Base-by-base conservation (phyloP, 2,113 vertebrate genomes). In the Rhadina sibilatrix region DNA sequence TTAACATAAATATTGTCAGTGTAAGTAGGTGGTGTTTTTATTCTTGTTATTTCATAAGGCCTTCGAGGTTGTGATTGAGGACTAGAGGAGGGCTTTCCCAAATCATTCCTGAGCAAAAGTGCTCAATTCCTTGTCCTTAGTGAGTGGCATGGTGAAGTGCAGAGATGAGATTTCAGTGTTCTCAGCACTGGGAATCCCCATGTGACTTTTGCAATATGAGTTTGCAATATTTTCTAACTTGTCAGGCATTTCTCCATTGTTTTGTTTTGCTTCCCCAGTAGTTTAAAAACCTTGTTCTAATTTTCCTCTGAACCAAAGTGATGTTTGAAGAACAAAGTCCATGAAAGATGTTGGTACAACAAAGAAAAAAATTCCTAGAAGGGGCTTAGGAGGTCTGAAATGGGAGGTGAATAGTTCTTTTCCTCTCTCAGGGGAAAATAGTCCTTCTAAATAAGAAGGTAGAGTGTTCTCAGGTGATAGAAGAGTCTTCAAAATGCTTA, bases 151-250 rank as follows among this genome's bases (percentile, higher is more conserved):
- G 7, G 23, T 53, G 22, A 42, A n/a, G 37, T 52, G 6, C 11
- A 2, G 31, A 49, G 40, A 15, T 59, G 42, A 56, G 52, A 52
- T 76, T 77, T 42, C 42, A 52, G 0, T 64, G 31, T 64, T 91
- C 19, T 78, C 10, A 21, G 50, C 42, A 47, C 17, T 15, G 35
- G 5, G 10, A 90, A 30, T 83, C 59, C 19, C 21, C 15, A n/a
- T 30, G 9, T 93, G 56, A 40, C 24, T 94, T 97, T 82, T 89
- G 35, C 49, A 63, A 12, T 57, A 50, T 87, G 57, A 50, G 44
- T 85, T 91, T 95, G 60, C 19, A 53, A 65, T 84, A 83, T 93
- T 83, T 83, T 96, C 72, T 92, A 82, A 89, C 50, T 93, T 76
- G 47, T 27, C 69, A 87, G 76, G 59, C 44, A 6, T 86, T 82